These are phyloP conservation scores for Arothron firmamentum DNA, from an alignment of 2,113 vertebrate species.

Conservation along the genomic window DNA sequence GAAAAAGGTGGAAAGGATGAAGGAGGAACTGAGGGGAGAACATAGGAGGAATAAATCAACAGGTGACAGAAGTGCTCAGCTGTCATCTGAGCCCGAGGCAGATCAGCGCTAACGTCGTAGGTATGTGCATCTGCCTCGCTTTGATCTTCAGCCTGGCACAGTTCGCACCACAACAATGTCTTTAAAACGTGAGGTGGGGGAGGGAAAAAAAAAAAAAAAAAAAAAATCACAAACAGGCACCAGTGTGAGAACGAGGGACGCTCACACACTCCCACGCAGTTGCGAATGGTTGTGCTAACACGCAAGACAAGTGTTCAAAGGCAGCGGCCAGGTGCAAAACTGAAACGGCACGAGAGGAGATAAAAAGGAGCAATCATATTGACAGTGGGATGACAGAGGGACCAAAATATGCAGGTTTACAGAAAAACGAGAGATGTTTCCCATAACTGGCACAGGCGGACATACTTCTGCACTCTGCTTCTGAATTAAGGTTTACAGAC, in stretches of 20 bases:
- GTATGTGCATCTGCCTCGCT: conserved; percentile 73
- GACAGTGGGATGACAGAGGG: conserved; percentile 70
- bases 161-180: conserved; percentile 51
- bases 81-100: conserved; percentile 72
- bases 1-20: conserved; percentile 32
- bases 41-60: conserved; percentile 70
- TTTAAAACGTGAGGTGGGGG: conserved; percentile 21
- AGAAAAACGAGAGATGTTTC: conserved; percentile 55
- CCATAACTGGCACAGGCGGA: conserved; percentile 28
- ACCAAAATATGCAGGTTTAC: conserved; percentile 62
- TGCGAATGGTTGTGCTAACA: conserved; percentile 60
- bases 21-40: conserved; percentile 24
- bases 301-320: conserved; percentile 72
- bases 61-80: conserved; percentile 74
- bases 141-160: conserved; percentile 74
- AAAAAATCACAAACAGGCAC: conserved; percentile 63
- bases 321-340: conserved; percentile 71
- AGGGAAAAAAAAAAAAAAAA: too few species aligned
- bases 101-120: conserved; percentile 70
- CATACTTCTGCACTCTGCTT: too few species aligned
- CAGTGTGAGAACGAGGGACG: conserved; percentile 39
- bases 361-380: conserved; percentile 64
- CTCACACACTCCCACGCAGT: conserved; percentile 53
- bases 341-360: conserved; percentile 64
- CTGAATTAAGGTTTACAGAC: too few species aligned